phyloP scores from a whole-genome alignment of 2,797 vertebrate genomes.

The Hippocampus kuda region DNA sequence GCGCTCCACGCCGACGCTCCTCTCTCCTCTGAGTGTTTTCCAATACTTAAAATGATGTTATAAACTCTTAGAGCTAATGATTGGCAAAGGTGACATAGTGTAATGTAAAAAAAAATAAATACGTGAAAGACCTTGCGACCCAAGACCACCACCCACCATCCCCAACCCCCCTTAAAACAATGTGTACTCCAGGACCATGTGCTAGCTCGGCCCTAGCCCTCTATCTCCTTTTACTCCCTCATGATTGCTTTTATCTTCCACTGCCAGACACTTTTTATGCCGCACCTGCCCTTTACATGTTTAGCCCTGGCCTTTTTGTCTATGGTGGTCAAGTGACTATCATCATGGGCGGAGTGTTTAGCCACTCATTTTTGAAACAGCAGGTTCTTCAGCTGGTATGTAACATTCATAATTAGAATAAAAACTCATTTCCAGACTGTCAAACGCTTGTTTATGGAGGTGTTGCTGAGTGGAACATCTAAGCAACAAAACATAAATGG shows the following conservation, averaged over 20 bases:
- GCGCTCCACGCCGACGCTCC: no score
- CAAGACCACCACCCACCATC: not conserved
- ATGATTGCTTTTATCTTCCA: conserved; percentile 62
- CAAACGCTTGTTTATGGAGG: conserved; percentile 28
- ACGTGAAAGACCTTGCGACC: not conserved
- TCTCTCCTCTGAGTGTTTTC: not conserved
- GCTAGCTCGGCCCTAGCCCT: conserved; percentile 11
- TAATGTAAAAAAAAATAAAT: not conserved
- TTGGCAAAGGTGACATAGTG: not conserved
- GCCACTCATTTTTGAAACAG: conserved; percentile 20
- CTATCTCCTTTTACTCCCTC: conserved; percentile 58
- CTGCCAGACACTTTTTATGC: conserved; percentile 62
- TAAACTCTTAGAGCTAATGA: conserved; percentile 3
- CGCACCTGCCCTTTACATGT: conserved; percentile 55
- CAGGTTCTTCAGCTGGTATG: conserved; percentile 25
- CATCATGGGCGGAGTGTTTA: conserved; percentile 50
- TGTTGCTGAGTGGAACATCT: conserved; percentile 36
- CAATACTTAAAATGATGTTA: conserved; percentile 12
- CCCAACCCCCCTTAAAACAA: not conserved
- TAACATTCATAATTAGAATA: conserved; percentile 34
- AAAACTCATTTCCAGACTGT: conserved; percentile 20
- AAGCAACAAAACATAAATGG: conserved; percentile 36
- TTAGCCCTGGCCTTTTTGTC: conserved; percentile 56
- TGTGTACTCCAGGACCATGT: conserved; percentile 23
- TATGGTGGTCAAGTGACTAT: conserved; percentile 48